A percentile compares a stretch with the other conserved stretches of the same genome.
Evolutionary conservation across 2,797 vertebrate species (phyloP).

Genomic region (Xenopus petersii): DNA sequence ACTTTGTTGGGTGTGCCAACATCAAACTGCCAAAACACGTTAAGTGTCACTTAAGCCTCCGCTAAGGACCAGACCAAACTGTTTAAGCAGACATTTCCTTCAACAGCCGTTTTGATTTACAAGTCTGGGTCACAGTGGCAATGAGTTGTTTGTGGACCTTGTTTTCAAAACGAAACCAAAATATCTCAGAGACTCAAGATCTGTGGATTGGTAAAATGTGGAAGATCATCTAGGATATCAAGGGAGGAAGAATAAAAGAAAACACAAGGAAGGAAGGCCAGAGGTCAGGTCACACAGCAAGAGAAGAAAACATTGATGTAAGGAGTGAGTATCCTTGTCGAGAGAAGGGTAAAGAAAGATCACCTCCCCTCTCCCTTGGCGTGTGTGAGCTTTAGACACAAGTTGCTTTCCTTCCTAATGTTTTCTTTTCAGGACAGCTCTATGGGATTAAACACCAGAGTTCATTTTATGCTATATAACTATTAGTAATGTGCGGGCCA

Average conservation of each 20-base stretch:
- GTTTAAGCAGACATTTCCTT: constrained; percentile 73
- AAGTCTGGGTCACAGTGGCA: constrained; percentile 61
- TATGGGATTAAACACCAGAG: too few relatives aligned
- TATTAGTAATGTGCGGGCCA: too few relatives aligned
- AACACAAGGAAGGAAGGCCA: constrained; percentile 48
- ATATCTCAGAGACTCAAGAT: constrained; percentile 33
- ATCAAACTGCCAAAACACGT: constrained; percentile 12
- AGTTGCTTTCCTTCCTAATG: neutral
- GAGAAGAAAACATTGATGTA: constrained; percentile 40
- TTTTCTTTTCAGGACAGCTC: neutral
- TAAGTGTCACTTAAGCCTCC: constrained; percentile 35
- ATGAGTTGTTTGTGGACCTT: constrained; percentile 68
- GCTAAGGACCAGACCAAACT: constrained; percentile 52
- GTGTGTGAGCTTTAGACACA: constrained; percentile 4
- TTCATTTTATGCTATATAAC: too few relatives aligned
- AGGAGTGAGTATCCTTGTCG: constrained; percentile 34
- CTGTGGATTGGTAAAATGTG: constrained; percentile 20
- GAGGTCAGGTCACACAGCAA: constrained; percentile 40
- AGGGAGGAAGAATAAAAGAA: constrained; percentile 40
- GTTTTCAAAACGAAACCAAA: constrained; percentile 57
- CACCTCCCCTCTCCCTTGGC: constrained; percentile 31
- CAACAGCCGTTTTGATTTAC: constrained; percentile 74
- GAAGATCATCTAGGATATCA: constrained; percentile 31
- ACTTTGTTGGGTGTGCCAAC: neutral
- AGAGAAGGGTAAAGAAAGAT: constrained; percentile 13